Evolutionary conservation across 2,113 vertebrate genomes (phyloP), one percentile per base, ranked within the genome.

Genomic region (Motacilla tschutschensis): DNA sequence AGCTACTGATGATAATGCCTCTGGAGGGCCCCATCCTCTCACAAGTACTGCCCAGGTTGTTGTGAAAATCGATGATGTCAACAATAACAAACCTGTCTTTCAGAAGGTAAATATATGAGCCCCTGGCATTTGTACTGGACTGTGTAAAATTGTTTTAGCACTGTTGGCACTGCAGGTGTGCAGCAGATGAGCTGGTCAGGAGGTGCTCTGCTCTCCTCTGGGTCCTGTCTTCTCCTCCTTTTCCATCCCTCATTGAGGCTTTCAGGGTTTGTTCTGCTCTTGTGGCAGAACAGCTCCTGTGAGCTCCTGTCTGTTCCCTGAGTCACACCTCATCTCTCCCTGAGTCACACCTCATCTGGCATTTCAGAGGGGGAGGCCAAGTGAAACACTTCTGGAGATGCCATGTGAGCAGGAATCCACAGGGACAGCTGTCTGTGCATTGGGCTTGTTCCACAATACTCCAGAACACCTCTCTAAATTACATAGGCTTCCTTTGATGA

Each of bases 11-110:
- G 98, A 98, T 91, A 98, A 98, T 0, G 87, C 97, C 38, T 98
- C 98, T 12, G 97, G 97, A 72, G 98, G 98, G 46, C 97, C 97
- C 14, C 96, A 74, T 88, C 94, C 97, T n/a, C 94, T 98, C 72
- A 96, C 96, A 10, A 95, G 97, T 82, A 98, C 96, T 4, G 97
- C 97, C 14, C 97, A 98, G 89, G 97, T 98, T 76, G 88, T 98
- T 35, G 98, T 98, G 72, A 97, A 97, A 82, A 96, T 98, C 54
- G 97, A 98, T 53, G 98, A 98, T 40, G 97, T 98, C 85, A 98
- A 98, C 94, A 98, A 98, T 91, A 98, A 98, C 96, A 98, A 98
- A 87, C 98, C 98, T 31, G 90, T 98, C 55, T 99, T 99, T 93
- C 97, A 98, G 86, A 98, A 98, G 98, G 98, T 98, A 94, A 89